Evolutionary conservation across 2,888 invertebrate species (phyloP).

Genomic region (Aporophyla nigra): DNA sequence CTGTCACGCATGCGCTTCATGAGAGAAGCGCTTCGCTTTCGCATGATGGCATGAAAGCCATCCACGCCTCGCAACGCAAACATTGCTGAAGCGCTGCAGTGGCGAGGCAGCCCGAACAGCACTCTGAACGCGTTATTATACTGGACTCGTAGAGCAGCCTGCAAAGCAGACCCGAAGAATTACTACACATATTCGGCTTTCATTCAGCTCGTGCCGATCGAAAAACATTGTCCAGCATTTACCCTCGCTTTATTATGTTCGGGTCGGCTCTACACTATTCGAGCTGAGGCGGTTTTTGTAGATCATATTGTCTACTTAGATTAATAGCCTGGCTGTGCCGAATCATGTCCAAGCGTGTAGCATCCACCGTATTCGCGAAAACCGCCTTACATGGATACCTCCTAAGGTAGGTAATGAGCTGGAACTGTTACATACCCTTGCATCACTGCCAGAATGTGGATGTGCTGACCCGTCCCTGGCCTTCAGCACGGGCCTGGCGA

Average conservation of each 20-base stretch:
- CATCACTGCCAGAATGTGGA: slow-evolving; percentile 92
- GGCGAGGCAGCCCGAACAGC: no score
- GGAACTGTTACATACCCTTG: slow-evolving; percentile 76
- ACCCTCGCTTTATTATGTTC: background rate
- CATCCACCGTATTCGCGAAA: background rate
- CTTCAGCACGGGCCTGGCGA: slow-evolving; percentile 76
- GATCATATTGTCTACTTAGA: background rate
- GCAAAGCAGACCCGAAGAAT: background rate
- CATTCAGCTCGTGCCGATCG: background rate
- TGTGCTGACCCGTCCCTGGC: slow-evolving; percentile 93
- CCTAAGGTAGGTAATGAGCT: background rate
- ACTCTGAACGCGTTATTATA: no score
- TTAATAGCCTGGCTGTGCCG: background rate
- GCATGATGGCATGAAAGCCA: no score
- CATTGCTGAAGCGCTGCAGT: no score
- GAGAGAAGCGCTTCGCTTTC: no score
- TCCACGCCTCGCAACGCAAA: no score
- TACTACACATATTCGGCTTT: background rate
- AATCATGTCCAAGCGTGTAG: background rate
- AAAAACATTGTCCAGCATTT: background rate
- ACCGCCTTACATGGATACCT: background rate
- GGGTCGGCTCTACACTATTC: background rate
- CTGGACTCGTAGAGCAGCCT: no score
- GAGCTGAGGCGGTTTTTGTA: background rate
- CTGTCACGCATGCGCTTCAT: no score